Percentiles rank a stretch among this genome's conserved stretches.
Conservation (phyloP, 2,888 invertebrate species). For the Carpatolechia fugitivella region DNA sequence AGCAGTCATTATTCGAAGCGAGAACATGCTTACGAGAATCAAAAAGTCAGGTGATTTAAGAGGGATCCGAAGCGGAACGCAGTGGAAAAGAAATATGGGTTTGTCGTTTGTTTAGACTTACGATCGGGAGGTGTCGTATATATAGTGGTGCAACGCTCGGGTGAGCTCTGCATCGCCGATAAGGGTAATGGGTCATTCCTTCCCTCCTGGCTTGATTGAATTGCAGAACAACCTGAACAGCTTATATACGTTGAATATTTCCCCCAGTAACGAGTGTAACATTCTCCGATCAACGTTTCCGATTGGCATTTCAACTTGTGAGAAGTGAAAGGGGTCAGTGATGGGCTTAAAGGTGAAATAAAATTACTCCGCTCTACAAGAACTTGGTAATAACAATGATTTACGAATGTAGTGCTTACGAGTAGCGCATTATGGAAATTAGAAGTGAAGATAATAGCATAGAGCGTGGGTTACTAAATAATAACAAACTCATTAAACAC, state of each 20-base stretch:
- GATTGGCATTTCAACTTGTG: constrained; percentile 54
- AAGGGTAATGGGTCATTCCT: constrained; percentile 59
- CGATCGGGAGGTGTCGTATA: constrained; percentile 17
- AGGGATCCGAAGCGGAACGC: constrained; percentile 21
- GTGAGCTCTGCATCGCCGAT: constrained; percentile 26
- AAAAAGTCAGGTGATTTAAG: constrained; percentile 23
- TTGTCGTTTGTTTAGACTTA: constrained; percentile 25
- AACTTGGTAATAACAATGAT: constrained; percentile 9
- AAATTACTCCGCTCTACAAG: constrained; percentile 4
- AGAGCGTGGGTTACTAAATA: constrained; percentile 33
- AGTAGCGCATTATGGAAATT: constrained; percentile 14
- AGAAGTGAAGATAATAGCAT: constrained; percentile 23
- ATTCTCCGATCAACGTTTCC: constrained; percentile 48
- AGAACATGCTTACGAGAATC: constrained; percentile 19
- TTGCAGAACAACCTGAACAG: constrained; percentile 57
- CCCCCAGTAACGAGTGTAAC: constrained; percentile 60
- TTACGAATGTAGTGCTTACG: constrained; percentile 11
- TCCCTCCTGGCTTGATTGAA: constrained; percentile 59
- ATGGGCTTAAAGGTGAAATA: constrained; percentile 6
- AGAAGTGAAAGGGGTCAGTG: constrained; percentile 45
- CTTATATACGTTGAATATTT: constrained; percentile 60
- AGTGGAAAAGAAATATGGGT: constrained; percentile 23
- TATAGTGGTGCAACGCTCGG: not conserved
- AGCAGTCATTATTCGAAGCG: constrained; percentile 18
- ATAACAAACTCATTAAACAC: constrained; percentile 43